phyloP scores from a whole-genome alignment of 2,113 vertebrate species.

The Mungos mungo region DNA sequence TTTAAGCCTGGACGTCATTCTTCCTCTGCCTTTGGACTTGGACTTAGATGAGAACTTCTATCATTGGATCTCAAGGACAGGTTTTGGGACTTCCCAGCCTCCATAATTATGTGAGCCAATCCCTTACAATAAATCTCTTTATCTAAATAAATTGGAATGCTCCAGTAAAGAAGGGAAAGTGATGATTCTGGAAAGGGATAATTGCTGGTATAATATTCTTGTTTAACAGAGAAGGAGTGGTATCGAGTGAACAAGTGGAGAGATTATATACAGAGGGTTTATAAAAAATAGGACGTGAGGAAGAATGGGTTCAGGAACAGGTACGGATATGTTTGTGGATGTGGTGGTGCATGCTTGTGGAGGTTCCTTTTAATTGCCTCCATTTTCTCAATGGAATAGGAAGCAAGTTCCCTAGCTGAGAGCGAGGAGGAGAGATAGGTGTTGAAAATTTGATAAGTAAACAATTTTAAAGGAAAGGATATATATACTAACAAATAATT shows the following conservation, averaged over 20 bases:
- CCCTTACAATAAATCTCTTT: background rate
- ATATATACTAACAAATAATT: background rate
- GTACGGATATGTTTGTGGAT: background rate
- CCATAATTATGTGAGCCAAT: background rate
- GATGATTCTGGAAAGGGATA: background rate
- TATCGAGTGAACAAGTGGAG: background rate
- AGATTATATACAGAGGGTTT: background rate
- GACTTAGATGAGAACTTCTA: background rate
- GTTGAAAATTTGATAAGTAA: background rate
- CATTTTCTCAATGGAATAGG: background rate
- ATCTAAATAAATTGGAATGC: background rate
- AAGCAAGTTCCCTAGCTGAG: background rate
- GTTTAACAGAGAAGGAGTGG: background rate
- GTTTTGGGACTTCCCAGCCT: background rate
- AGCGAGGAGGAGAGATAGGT: background rate
- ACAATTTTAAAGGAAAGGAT: background rate
- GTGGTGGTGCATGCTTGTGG: background rate
- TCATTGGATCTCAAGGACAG: background rate
- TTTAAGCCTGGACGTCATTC: background rate
- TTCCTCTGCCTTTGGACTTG: background rate
- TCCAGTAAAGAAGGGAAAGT: background rate
- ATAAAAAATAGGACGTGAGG: background rate
- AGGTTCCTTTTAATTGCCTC: background rate
- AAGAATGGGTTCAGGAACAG: background rate
- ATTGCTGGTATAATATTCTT: background rate